Evolutionary conservation across 2,797 vertebrate species (phyloP).

Genomic region (Parauchenoglanis punctatus): DNA sequence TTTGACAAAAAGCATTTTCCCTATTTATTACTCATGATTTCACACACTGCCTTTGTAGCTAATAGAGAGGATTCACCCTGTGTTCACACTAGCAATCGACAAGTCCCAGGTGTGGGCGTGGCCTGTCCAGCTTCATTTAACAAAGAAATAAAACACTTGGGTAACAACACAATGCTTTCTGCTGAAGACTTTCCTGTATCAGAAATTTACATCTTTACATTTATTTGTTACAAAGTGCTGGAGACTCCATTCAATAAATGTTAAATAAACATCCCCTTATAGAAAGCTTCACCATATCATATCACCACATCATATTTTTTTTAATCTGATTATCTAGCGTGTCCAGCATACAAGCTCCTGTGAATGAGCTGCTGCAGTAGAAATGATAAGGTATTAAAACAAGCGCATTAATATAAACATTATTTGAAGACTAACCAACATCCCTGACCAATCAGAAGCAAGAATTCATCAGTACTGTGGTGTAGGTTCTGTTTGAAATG

Average conservation of each 20-base stretch:
- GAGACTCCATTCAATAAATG: background rate
- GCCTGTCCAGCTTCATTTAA: conserved; percentile 4
- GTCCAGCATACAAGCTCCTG: background rate
- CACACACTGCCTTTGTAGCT: conserved; percentile 49
- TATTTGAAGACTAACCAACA: background rate
- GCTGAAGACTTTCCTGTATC: background rate
- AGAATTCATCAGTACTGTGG: background rate
- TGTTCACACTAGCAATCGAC: conserved; percentile 11
- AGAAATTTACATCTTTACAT: background rate
- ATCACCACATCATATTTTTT: background rate
- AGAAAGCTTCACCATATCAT: background rate
- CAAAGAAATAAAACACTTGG: background rate
- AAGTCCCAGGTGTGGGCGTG: background rate
- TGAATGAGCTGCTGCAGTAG: background rate
- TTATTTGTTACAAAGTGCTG: background rate
- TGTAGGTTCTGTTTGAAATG: background rate
- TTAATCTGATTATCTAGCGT: background rate
- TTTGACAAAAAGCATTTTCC: conserved; percentile 71
- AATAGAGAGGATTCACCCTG: conserved; percentile 36
- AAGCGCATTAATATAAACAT: background rate
- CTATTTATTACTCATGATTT: conserved; percentile 80
- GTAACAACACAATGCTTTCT: background rate
- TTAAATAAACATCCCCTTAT: background rate
- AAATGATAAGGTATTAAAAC: background rate
- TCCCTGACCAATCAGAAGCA: background rate